A percentile compares a stretch with the other conserved stretches of the same genome.
Conservation (phyloP, 2,888 invertebrate species). For the Hirtodrosophila alboralis region DNA sequence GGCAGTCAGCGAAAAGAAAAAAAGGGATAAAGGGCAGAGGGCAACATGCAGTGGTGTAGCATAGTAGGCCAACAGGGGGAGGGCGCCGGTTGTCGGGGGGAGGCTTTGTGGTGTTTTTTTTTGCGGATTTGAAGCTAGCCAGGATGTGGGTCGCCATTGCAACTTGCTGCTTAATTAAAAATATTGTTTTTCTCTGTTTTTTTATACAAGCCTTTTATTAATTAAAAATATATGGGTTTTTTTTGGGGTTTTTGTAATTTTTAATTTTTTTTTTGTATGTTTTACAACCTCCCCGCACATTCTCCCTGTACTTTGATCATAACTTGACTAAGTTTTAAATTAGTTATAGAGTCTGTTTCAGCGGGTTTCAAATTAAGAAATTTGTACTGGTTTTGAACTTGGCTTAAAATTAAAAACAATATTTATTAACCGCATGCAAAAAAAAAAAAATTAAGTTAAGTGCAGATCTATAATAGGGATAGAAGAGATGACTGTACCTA, state of each 20-base stretch:
- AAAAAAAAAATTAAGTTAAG: too few species aligned
- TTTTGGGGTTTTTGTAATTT: not conserved
- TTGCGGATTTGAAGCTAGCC: constrained; percentile 11
- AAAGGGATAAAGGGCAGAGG: not conserved
- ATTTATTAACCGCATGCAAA: too few species aligned
- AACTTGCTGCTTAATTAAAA: constrained; percentile 36
- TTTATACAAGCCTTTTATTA: constrained; percentile 7
- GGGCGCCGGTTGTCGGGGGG: too few species aligned
- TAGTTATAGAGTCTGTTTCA: too few species aligned
- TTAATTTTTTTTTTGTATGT: too few species aligned
- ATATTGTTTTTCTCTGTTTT: constrained; percentile 23
- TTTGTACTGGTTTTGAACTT: constrained; percentile 1
- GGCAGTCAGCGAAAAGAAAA: not conserved
- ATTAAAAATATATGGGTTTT: constrained; percentile 14
- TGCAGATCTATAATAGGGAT: too few species aligned
- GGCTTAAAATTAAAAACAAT: too few species aligned
- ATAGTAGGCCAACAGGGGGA: not conserved
- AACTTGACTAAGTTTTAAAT: too few species aligned
- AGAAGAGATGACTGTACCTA: too few species aligned
- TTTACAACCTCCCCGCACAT: not conserved
- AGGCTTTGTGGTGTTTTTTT: too few species aligned
- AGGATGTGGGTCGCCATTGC: constrained; percentile 30
- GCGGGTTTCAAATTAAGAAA: too few species aligned
- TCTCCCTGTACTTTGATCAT: too few species aligned
- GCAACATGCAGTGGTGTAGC: not conserved